Percentiles rank a stretch among this genome's conserved stretches.
Evolutionary conservation across 2,113 vertebrate species (phyloP).

Genomic region (Seriola dumerili): DNA sequence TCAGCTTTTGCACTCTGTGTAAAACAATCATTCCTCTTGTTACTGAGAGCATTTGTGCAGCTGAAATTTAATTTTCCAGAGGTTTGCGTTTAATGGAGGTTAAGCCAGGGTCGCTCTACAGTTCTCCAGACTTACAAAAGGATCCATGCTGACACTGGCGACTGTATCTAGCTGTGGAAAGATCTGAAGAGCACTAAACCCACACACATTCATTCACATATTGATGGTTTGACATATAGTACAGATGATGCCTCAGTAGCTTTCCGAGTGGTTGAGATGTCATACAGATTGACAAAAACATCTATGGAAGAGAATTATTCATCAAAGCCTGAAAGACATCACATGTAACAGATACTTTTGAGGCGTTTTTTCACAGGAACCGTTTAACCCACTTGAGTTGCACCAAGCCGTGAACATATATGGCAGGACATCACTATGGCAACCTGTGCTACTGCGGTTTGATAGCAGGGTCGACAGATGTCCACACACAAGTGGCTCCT

Average conservation of each 20-base stretch:
- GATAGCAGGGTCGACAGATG: background rate
- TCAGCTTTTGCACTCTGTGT: background rate
- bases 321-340: background rate
- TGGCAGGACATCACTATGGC: background rate
- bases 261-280: background rate
- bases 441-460: background rate
- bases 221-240: background rate
- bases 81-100: background rate
- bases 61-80: background rate
- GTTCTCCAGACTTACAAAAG: background rate
- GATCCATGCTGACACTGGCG: background rate
- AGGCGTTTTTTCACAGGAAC: too few relatives aligned
- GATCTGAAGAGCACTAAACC: background rate
- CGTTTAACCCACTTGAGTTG: too few relatives aligned
- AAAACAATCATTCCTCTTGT: background rate
- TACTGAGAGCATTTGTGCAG: background rate
- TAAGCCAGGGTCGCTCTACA: background rate
- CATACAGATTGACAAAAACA: background rate
- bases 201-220: background rate
- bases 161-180: background rate
- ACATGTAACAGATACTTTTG: too few relatives aligned
- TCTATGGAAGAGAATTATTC: background rate
- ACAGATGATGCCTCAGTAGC: background rate
- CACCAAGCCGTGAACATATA: background rate
- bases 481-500: background rate